Conservation (phyloP, 2,888 invertebrate genomes). For the Ypsolopha scabrella region DNA sequence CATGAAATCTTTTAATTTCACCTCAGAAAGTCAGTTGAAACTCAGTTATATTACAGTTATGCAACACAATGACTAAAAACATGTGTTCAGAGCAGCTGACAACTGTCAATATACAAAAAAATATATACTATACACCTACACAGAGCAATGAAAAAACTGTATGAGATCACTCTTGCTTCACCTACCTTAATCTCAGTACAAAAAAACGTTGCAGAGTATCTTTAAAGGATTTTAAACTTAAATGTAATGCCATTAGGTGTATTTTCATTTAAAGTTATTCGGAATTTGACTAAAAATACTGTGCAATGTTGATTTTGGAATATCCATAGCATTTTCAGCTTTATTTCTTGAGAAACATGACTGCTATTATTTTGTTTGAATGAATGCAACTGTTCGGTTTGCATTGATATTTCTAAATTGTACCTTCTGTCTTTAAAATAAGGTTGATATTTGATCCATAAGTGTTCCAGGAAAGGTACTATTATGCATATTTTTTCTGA, state of each 20-base stretch:
- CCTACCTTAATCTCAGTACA: not conserved
- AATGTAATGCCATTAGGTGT: not conserved
- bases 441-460: too few relatives aligned
- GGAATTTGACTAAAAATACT: too few relatives aligned
- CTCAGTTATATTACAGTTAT: slow-evolving; percentile 56
- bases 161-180: not conserved
- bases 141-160: not conserved
- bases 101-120: slow-evolving; percentile 16
- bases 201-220: not conserved
- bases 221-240: not conserved
- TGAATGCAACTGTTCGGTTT: too few relatives aligned
- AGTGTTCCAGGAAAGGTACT: not conserved
- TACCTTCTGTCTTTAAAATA: too few relatives aligned
- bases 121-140: slow-evolving; percentile 10
- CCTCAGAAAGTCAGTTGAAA: slow-evolving; percentile 24
- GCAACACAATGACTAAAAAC: slow-evolving; percentile 24
- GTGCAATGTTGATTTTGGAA: too few relatives aligned
- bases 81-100: slow-evolving; percentile 56
- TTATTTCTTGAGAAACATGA: too few relatives aligned
- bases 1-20: too few relatives aligned
- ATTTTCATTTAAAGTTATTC: too few relatives aligned
- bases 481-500: not conserved
- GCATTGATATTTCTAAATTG: too few relatives aligned
- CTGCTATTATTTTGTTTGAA: too few relatives aligned
- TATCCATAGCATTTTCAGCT: too few relatives aligned